Percentiles rank a stretch among this genome's conserved stretches.
Conservation (phyloP, 2,113 vertebrate genomes). For the Platichthys flesus region DNA sequence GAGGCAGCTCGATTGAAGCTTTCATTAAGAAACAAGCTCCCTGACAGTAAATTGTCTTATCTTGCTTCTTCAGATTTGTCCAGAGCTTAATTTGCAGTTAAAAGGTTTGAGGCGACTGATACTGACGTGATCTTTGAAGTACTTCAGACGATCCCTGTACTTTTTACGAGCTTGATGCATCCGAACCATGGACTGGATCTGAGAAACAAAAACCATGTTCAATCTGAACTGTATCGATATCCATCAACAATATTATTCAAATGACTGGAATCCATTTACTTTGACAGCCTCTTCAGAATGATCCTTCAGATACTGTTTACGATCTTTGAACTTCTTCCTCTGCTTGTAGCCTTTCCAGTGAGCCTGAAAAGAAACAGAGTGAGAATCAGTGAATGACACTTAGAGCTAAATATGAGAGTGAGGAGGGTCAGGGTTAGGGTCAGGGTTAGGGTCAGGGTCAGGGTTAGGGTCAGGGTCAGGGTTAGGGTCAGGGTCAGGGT, state of each 20-base stretch:
- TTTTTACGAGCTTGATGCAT: conserved; percentile 96
- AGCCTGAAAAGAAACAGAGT: conserved; percentile 78
- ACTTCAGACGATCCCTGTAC: conserved; percentile 91
- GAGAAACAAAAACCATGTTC: background rate
- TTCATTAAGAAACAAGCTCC: conserved; percentile 22
- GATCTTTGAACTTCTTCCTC: conserved; percentile 87
- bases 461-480: no score
- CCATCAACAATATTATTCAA: no score
- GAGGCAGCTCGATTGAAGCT: conserved; percentile 20
- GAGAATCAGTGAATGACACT: no score
- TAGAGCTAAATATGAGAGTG: no score
- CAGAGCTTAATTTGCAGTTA: background rate
- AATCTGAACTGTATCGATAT: background rate
- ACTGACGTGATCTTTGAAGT: conserved; percentile 94
- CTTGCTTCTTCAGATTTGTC: background rate
- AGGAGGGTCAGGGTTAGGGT: no score
- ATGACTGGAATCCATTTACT: conserved; percentile 74
- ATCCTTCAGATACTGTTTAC: conserved; percentile 87
- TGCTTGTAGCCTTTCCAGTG: conserved; percentile 95
- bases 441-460: no score
- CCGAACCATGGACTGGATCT: conserved; percentile 95
- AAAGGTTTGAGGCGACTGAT: background rate
- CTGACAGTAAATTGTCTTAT: background rate
- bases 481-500: no score
- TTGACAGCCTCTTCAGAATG: conserved; percentile 90